phyloP scores from a whole-genome alignment of 2,888 invertebrate genomes.

The Limnephilus lunatus region DNA sequence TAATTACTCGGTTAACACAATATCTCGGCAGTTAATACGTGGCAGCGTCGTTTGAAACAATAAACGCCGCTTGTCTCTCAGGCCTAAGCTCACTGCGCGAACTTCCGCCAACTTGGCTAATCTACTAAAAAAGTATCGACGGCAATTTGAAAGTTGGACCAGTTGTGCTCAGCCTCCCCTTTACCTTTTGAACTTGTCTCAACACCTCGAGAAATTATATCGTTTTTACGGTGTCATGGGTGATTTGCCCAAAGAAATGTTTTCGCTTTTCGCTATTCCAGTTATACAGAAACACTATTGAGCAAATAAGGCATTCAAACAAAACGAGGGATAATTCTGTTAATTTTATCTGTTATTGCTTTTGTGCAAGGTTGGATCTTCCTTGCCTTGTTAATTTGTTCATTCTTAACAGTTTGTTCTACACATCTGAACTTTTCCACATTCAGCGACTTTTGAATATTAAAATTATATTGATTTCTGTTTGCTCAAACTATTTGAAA shows the following conservation, averaged over 20 bases:
- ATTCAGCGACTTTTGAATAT: not conserved
- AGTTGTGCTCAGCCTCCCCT: conserved; percentile 5
- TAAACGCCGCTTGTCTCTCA: conserved; percentile 56
- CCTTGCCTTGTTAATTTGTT: not conserved
- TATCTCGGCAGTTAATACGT: conserved; percentile 31
- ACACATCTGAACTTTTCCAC: not conserved
- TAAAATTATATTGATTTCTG: too few relatives aligned
- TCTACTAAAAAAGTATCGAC: conserved; percentile 66
- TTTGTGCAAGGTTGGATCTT: not conserved
- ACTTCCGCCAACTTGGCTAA: conserved; percentile 64
- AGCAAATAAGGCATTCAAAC: not conserved
- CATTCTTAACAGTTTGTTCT: not conserved
- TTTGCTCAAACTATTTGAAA: too few relatives aligned
- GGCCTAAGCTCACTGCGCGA: conserved; percentile 23
- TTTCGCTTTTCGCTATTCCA: not conserved
- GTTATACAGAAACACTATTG: not conserved
- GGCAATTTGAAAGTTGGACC: conserved; percentile 62
- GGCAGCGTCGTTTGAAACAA: conserved; percentile 58
- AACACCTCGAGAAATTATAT: conserved; percentile 37
- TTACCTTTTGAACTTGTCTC: conserved; percentile 27
- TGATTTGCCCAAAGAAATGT: conserved; percentile 9
- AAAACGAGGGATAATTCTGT: not conserved
- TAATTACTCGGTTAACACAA: conserved; percentile 29
- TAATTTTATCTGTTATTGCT: not conserved
- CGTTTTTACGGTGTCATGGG: conserved; percentile 23